These are phyloP conservation scores for Nezara viridula DNA, from an alignment of 2,888 invertebrate species.

Conservation along the genomic window DNA sequence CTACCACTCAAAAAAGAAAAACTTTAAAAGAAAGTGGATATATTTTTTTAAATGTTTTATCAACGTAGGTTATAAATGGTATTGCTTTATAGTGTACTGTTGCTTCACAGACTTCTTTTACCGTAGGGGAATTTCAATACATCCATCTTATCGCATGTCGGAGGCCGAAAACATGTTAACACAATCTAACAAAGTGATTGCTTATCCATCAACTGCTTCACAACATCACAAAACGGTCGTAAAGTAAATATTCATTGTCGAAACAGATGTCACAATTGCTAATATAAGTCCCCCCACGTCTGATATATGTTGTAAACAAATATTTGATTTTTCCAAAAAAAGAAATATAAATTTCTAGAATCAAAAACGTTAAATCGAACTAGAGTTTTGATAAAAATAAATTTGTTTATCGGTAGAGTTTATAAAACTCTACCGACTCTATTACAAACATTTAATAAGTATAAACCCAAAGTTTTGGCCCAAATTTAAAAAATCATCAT, in stretches of 20 bases:
- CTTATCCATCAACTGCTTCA: not conserved
- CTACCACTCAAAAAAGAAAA: not conserved
- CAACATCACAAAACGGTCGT: not conserved
- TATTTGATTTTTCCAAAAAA: not conserved
- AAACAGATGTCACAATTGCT: not conserved
- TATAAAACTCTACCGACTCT: too few species aligned
- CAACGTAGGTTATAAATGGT: not conserved
- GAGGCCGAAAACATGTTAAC: not conserved
- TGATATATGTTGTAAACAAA: not conserved
- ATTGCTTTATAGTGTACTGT: not conserved
- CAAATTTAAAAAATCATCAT: too few species aligned
- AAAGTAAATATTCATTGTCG: not conserved
- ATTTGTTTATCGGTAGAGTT: too few species aligned
- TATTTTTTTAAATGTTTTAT: not conserved
- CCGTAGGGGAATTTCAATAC: not conserved
- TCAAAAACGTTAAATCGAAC: too few species aligned
- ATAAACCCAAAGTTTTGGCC: too few species aligned
- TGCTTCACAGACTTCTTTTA: not conserved
- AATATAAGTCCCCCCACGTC: not conserved
- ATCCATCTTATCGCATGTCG: not conserved
- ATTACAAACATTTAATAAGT: too few species aligned
- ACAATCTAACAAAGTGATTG: conserved; percentile 23
- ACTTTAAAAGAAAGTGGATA: not conserved
- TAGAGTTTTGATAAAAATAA: too few species aligned
- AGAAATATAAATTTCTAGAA: too few species aligned